Evolutionary conservation across 1,140 invertebrate species (phyloP), one percentile per base, ranked within the genome.

Genomic region (Diabrotica undecimpunctata): DNA sequence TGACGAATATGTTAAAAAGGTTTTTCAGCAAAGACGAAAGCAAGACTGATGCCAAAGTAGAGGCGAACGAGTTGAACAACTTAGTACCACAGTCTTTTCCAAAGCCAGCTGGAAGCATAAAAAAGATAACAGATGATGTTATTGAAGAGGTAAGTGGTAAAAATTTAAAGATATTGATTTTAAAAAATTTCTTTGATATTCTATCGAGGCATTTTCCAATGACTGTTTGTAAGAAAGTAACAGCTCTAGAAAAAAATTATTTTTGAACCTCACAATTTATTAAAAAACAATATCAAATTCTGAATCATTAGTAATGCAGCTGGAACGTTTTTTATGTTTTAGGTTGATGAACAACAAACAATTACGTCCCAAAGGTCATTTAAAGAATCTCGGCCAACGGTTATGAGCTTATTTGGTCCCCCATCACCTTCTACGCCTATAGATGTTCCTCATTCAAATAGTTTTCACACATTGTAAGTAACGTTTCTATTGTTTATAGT

Each of bases 341-440:
- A 75, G 74, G 75, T 92, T 0, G 91, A 92, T 68, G 91, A 93
- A 72, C 90, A 92, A 75, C 81, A 86, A 66, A 92, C 91, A 5
- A 87, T 91, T 55, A 90, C 86, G 0, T 91, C 90, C 11, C 87
- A 87, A 80, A 82, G 83, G 10, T 69, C 81, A 72, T 77, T 85
- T 79, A 72, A 82, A 39, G 78, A 85, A 72, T 62, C 79, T 74
- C 72, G 84, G 50, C 86, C 86, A 39, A 81, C 81, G 68, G 82
- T 85, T 13, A 83, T 82, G 74, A 83, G 81, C 69, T 78, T 84
- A 62, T 89, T 86, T 77, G 79, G 77, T 55, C 82, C 74, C 62
- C 79, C 70, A 66, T 81, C 77, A 65, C 81, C 76, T 53, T 77
- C 77, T 2, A 70, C 78, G 7, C 83, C 82, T 5, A 76, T 83